These are phyloP conservation scores for Brenthis hecate DNA, from an alignment of 2,888 invertebrate genomes.

Conservation along the genomic window DNA sequence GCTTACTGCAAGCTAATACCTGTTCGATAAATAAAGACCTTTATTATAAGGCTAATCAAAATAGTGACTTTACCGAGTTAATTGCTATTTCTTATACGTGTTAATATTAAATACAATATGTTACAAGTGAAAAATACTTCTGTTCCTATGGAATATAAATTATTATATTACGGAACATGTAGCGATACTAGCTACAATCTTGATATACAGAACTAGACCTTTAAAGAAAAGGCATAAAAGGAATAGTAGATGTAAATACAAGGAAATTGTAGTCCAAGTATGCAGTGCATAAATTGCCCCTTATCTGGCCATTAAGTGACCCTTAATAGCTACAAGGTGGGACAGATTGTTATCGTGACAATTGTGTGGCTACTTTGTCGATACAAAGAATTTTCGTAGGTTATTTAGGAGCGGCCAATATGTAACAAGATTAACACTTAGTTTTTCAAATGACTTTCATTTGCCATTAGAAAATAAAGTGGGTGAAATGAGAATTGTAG, in stretches of 20 bases:
- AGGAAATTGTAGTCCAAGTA: slow-evolving; percentile 54
- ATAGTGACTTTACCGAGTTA: slow-evolving; percentile 5
- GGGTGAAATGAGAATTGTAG: neutral
- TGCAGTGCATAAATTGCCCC: slow-evolving; percentile 76
- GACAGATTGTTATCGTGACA: slow-evolving; percentile 76
- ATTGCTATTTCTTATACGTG: neutral
- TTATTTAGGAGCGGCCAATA: slow-evolving; percentile 20
- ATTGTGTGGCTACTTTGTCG: slow-evolving; percentile 70
- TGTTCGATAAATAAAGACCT: slow-evolving; percentile 34
- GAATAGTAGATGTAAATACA: slow-evolving; percentile 60
- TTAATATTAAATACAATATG: neutral
- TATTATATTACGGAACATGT: no score
- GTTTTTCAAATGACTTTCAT: slow-evolving; percentile 9
- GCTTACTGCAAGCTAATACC: slow-evolving; percentile 45
- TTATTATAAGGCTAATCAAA: slow-evolving; percentile 1
- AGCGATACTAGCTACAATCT: no score
- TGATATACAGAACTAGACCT: neutral
- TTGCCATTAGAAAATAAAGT: slow-evolving; percentile 6
- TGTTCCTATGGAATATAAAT: no score
- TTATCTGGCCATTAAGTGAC: slow-evolving; percentile 77
- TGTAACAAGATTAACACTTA: slow-evolving; percentile 28
- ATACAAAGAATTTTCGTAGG: slow-evolving; percentile 46
- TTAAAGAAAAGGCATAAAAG: slow-evolving; percentile 45
- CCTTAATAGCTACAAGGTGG: slow-evolving; percentile 75
- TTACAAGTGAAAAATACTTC: no score